Evolutionary conservation across 92 coral and sea anemone genomes (phyloP).

Genomic region (Porites rus): DNA sequence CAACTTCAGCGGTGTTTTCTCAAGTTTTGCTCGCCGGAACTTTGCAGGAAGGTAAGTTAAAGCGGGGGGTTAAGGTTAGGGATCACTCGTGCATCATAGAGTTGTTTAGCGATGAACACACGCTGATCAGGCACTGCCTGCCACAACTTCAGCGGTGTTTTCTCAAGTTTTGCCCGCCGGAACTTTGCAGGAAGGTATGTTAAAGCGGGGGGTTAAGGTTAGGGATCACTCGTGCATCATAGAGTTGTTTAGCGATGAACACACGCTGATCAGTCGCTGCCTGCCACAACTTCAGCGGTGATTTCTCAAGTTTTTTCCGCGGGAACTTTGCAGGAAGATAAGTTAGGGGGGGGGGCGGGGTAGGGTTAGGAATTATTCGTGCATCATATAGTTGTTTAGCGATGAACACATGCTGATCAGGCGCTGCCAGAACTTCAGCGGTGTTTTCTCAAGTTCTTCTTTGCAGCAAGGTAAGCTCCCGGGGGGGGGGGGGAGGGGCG

Average conservation of each 20-base stretch:
- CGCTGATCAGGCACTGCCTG: neutral
- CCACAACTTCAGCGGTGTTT: neutral
- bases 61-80: no score
- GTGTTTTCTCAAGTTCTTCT: neutral
- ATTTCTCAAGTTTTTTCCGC: slow-evolving; percentile 43
- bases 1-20: no score
- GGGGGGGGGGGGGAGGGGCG: neutral
- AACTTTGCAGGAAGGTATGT: neutral
- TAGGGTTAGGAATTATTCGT: neutral
- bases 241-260: no score
- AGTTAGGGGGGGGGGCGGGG: no score
- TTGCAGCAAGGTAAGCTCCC: neutral
- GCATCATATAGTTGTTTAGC: no score
- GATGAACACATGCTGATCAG: no score
- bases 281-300: neutral
- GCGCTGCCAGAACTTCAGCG: no score
- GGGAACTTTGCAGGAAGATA: slow-evolving; percentile 18
- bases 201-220: neutral
- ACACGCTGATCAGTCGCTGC: no score
- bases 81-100: no score
- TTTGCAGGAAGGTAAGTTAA: neutral
- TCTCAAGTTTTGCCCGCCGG: slow-evolving; percentile 47
- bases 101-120: no score
- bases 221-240: neutral
- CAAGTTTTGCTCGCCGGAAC: slow-evolving; percentile 49